Conservation (phyloP, 2,888 invertebrate species). For the Lasioglossum oenotherae region DNA sequence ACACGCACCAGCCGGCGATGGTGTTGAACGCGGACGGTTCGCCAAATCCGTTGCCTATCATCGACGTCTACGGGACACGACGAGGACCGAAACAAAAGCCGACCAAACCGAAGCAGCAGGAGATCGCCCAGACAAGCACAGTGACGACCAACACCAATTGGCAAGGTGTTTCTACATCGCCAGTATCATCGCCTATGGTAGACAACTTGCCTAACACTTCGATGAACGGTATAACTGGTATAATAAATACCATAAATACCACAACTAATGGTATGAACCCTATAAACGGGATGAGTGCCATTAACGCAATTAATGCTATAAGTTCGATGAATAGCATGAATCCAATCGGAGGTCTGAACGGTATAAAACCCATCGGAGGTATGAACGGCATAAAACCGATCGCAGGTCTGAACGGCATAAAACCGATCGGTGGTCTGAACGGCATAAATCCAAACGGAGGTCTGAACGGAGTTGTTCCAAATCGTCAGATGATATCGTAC, state of each 20-base stretch:
- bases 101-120: constrained; percentile 54
- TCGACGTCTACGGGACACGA: constrained; percentile 95
- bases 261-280: neutral
- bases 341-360: neutral
- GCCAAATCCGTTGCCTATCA: constrained; percentile 94
- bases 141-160: neutral
- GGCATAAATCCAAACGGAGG: neutral
- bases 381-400: too few relatives aligned
- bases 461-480: neutral
- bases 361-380: accelerated
- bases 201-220: constrained; percentile 36
- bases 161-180: neutral
- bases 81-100: constrained; percentile 91
- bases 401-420: neutral
- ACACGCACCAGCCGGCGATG: constrained; percentile 95
- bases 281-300: neutral
- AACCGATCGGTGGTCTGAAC: neutral
- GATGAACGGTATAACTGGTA: neutral
- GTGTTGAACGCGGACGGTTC: constrained; percentile 95
- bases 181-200: constrained; percentile 33
- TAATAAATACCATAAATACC: too few relatives aligned
- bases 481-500: constrained; percentile 66
- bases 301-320: accelerated
- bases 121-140: neutral
- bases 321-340: neutral